These are phyloP conservation scores for Tautogolabrus adspersus DNA, from an alignment of 2,113 vertebrate species.

Conservation along the genomic window DNA sequence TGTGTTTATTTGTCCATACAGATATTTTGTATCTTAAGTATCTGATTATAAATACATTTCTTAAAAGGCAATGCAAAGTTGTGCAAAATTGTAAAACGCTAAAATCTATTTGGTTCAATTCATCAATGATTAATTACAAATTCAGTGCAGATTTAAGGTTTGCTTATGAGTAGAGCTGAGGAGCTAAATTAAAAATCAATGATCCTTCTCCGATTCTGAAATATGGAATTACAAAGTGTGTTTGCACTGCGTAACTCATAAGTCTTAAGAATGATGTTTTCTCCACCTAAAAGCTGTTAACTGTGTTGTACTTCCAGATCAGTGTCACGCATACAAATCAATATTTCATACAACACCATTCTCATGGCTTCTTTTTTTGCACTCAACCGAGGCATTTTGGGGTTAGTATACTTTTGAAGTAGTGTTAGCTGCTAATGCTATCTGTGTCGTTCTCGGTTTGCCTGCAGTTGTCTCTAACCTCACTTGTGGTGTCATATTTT, in stretches of 20 bases:
- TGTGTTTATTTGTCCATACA: too few species aligned
- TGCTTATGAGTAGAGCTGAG: constrained; percentile 2
- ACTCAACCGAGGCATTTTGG: not conserved
- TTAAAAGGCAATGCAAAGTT: too few species aligned
- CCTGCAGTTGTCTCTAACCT: not conserved
- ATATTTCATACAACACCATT: constrained; percentile 1
- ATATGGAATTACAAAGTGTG: not conserved
- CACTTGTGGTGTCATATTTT: not conserved
- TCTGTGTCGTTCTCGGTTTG: not conserved
- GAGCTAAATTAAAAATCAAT: constrained; percentile 14
- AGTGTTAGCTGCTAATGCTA: not conserved
- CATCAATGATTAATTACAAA: not conserved
- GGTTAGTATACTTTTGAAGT: not conserved
- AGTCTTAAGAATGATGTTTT: not conserved
- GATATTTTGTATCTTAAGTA: too few species aligned
- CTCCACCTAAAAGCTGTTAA: not conserved
- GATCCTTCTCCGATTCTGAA: not conserved
- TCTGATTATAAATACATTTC: too few species aligned
- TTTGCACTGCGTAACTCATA: not conserved
- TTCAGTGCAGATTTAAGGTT: constrained; percentile 5
- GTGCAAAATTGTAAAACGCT: not conserved
- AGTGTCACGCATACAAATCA: not conserved
- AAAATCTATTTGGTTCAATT: too few species aligned
- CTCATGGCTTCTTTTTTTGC: not conserved
- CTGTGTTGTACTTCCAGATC: not conserved